Evolutionary conservation across 23 tunicate genomes (phyloP), one percentile per base, ranked within the genome.

Genomic region (Trididemnum clinides): DNA sequence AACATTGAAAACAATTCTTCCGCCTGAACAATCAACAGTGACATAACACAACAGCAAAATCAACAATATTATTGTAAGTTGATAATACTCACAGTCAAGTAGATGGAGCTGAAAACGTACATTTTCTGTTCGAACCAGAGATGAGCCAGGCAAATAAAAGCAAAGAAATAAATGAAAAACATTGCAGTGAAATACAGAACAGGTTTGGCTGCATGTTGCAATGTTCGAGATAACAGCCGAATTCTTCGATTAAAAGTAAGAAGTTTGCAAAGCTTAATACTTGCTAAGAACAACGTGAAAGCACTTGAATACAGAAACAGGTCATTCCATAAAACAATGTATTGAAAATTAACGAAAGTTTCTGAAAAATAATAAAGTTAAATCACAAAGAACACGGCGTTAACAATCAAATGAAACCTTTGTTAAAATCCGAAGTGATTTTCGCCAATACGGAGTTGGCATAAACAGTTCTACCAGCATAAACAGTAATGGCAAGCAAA

Each of bases 121-220:
- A 92, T 64, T 33, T 83, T 92, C 88, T 92, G 97, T 38, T 92
- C 97, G 57, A 92, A 92, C 97, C 97, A 92, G 19, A 92, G 64
- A 57, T 89, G 44, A 7, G 97, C 86, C 1, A 87, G 71, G 65
- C 87, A 83, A 1, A 87, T 62, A 62, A 87, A 92, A 10, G 90
- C 88, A 15, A 64, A 19, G 39, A 92, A 87, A 51, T 92, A 92
- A 29, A 92, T 88, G 0, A 57, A 28, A 76, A 92, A 92, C 97
- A 92, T 92, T 30, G 54, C 37, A 0, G 88, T 50, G 69, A 92
- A 92, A 10, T 44, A 74, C 7, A 64, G 25, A 57, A 87, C 35
- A 7, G 91, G 91, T 54, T 72, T 78, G 0, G 88, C 91, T 5
- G 97, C 90, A 35, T 72, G 85, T n/a, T 49, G 15, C 32, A 92